phyloP scores from a whole-genome alignment of 2,888 invertebrate genomes.

The Chloroclysta siterata region DNA sequence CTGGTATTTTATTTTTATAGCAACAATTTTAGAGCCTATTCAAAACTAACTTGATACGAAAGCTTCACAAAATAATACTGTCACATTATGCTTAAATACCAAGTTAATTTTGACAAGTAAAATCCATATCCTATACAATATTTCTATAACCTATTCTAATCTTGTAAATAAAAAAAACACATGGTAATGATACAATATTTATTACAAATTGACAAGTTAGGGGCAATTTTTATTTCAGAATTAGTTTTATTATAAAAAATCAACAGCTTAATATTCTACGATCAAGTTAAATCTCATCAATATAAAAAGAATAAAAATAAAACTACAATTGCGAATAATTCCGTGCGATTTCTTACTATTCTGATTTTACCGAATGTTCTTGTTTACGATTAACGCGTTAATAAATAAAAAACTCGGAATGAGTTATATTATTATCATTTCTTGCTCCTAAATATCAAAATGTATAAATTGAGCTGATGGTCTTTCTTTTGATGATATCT shows the following conservation, averaged over 20 bases:
- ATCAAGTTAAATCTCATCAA: constrained; percentile 30
- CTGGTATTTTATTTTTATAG: background rate
- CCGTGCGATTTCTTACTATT: constrained; percentile 21
- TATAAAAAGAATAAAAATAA: constrained; percentile 35
- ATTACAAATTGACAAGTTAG: constrained; percentile 42
- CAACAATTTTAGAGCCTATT: background rate
- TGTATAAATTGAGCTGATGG: constrained; percentile 2
- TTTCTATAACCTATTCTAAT: constrained; percentile 5
- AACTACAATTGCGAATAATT: constrained; percentile 32
- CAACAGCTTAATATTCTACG: constrained; percentile 34
- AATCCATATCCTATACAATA: background rate
- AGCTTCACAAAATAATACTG: background rate
- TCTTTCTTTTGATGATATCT: background rate
- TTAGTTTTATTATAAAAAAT: constrained; percentile 26
- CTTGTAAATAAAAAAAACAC: constrained; percentile 34
- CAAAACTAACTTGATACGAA: background rate
- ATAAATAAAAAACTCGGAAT: background rate
- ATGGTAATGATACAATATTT: constrained; percentile 25
- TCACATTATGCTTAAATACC: background rate
- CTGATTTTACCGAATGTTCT: background rate
- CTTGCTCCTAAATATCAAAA: constrained; percentile 8
- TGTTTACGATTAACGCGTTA: background rate
- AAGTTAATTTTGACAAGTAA: constrained; percentile 1
- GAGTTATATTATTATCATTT: background rate
- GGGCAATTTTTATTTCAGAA: constrained; percentile 28